phyloP scores from a whole-genome alignment of 2,797 vertebrate genomes.

The Coracias cyanogaster region DNA sequence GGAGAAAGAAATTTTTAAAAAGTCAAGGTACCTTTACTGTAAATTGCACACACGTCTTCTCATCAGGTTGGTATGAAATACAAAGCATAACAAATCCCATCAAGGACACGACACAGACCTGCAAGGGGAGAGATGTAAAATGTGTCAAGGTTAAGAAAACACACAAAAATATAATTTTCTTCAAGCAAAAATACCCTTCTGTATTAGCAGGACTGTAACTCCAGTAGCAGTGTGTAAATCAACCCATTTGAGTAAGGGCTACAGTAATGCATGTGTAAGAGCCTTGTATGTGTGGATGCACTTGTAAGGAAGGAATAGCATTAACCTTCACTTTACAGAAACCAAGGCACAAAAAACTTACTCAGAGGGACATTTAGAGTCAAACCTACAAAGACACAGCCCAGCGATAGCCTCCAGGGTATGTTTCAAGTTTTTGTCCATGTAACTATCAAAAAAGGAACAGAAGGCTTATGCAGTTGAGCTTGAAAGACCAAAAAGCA shows the following conservation, averaged over 20 bases:
- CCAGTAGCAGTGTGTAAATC: not conserved
- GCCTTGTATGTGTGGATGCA: fast-evolving
- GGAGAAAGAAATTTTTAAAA: not conserved
- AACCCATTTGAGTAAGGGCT: not conserved
- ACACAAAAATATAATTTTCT: not conserved
- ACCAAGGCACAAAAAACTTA: not conserved
- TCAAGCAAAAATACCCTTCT: not conserved
- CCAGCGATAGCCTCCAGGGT: not conserved
- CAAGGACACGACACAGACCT: slow-evolving; percentile 91
- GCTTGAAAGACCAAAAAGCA: not conserved
- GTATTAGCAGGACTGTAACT: not conserved
- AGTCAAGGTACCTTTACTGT: slow-evolving; percentile 86
- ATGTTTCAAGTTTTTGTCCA: not conserved
- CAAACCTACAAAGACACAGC: not conserved
- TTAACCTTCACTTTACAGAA: not conserved
- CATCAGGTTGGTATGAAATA: slow-evolving; percentile 89
- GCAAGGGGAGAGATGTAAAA: slow-evolving; percentile 1
- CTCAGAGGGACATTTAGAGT: not conserved
- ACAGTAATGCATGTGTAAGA: not conserved
- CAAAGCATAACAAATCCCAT: slow-evolving; percentile 92
- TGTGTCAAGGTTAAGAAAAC: not conserved
- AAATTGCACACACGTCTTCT: slow-evolving; percentile 90
- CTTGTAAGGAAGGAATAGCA: not conserved
- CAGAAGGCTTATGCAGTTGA: not conserved
- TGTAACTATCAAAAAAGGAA: not conserved